Conservation (phyloP, 2,113 vertebrate species). For the Serranochromis macrocephalus region DNA sequence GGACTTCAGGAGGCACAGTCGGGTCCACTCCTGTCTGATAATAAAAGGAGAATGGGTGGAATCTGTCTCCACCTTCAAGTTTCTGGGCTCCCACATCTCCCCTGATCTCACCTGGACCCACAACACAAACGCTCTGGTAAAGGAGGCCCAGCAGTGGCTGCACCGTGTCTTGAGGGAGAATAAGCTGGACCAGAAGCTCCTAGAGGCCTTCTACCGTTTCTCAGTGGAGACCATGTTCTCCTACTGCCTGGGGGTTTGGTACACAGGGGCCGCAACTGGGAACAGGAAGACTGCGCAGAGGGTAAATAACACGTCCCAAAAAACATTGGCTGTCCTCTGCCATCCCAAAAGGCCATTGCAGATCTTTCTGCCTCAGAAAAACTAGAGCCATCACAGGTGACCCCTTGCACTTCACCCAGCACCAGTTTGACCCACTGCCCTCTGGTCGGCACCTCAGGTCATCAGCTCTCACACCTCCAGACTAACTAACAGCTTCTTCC, state of each 20-base stretch:
- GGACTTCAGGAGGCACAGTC: not conserved
- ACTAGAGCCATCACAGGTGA: not conserved
- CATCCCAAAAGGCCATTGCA: not conserved
- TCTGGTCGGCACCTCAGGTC: not conserved
- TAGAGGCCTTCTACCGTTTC: not conserved
- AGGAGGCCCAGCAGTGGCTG: not conserved
- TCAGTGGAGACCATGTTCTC: not conserved
- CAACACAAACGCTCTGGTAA: fast-evolving
- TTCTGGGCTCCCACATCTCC: not conserved
- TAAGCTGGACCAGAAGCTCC: not conserved
- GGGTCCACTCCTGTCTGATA: not conserved
- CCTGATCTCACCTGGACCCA: not conserved
- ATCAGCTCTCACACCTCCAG: not conserved
- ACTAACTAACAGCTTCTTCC: not conserved
- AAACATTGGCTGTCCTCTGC: not conserved
- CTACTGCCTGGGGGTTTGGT: not conserved
- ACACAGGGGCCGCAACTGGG: not conserved
- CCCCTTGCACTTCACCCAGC: not conserved
- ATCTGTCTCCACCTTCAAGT: not conserved
- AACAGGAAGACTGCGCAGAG: not conserved
- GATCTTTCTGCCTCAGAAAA: not conserved
- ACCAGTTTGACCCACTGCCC: not conserved
- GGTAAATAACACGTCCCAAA: fast-evolving
- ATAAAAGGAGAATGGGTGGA: not conserved
- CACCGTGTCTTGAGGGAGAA: not conserved